Evolutionary conservation across 2,113 vertebrate species (phyloP).

Genomic region (Coracopsis vasa): DNA sequence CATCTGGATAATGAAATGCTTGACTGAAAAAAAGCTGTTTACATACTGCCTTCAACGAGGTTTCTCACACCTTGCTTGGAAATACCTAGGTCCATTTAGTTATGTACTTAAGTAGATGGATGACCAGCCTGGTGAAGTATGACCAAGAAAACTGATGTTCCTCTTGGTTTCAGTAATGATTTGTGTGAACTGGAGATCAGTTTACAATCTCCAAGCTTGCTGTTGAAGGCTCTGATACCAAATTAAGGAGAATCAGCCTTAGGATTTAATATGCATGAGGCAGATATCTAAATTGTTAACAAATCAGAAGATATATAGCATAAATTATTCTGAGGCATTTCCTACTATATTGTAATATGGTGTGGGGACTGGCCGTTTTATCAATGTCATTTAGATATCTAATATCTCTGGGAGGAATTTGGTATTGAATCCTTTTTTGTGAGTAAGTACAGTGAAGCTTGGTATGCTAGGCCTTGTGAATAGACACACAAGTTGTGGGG

Average conservation of each 20-base stretch:
- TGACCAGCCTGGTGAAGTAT: neutral
- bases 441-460: neutral
- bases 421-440: neutral
- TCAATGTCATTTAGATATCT: neutral
- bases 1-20: neutral
- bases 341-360: neutral
- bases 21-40: neutral
- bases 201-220: neutral
- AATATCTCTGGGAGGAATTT: neutral
- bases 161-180: neutral
- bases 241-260: neutral
- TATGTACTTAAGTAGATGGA: neutral
- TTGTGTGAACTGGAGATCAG: neutral
- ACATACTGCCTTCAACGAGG: neutral
- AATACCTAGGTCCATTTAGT: neutral
- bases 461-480: neutral
- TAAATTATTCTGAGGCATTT: neutral
- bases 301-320: neutral
- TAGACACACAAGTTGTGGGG: neutral
- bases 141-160: neutral
- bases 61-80: neutral
- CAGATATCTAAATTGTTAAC: neutral
- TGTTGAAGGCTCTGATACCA: neutral
- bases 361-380: neutral
- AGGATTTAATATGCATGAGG: neutral